A percentile compares a stretch with the other conserved stretches of the same genome.
Evolutionary conservation across 2,113 vertebrate species (phyloP).

Genomic region (Castor canadensis): DNA sequence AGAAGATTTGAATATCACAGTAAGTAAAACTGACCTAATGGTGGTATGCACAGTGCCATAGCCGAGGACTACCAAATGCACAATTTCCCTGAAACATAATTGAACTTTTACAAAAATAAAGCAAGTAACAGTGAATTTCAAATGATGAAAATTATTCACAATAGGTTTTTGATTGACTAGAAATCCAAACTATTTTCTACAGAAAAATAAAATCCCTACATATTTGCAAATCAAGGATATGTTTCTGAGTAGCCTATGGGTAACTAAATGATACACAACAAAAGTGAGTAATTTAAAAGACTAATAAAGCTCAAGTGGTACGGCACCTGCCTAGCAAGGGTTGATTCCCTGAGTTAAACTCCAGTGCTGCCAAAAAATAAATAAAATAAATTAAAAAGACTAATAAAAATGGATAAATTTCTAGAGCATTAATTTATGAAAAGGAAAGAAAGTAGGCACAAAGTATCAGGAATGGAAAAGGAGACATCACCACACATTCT

Average conservation of each 20-base stretch:
- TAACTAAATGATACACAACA: background rate
- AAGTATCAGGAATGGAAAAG: background rate
- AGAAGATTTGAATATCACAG: background rate
- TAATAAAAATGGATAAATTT: background rate
- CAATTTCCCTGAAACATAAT: background rate
- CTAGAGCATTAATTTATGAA: background rate
- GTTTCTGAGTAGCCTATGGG: background rate
- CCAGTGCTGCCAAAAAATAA: background rate
- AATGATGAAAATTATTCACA: background rate
- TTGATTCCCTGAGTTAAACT: no score
- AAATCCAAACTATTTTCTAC: constrained; percentile 12
- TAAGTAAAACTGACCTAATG: background rate
- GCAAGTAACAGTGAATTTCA: background rate
- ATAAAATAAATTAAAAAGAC: background rate
- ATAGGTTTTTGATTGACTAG: background rate
- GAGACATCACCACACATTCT: background rate
- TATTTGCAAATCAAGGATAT: constrained; percentile 25
- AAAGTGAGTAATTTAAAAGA: background rate
- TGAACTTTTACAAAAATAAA: background rate
- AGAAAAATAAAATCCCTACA: background rate
- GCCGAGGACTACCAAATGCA: background rate
- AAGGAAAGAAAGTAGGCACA: no score
- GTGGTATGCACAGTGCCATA: background rate
- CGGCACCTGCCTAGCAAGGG: no score
- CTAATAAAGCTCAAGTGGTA: no score